phyloP scores from a whole-genome alignment of 2,797 vertebrate genomes.

The Mionectes olivaceus region DNA sequence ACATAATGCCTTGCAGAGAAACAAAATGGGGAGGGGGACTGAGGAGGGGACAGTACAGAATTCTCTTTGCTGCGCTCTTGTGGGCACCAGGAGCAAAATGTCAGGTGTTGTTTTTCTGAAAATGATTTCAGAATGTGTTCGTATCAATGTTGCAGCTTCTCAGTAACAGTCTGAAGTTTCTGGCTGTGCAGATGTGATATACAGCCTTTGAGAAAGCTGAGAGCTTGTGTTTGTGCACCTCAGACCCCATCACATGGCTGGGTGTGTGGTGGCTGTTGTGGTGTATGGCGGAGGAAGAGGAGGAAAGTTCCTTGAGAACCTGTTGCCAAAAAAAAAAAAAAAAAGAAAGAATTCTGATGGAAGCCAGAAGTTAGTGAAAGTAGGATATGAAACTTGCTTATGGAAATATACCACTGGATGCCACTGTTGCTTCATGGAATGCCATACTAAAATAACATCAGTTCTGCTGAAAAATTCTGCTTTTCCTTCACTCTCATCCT shows the following conservation, averaged over 20 bases:
- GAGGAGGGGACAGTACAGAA: neutral
- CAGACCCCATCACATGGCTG: neutral
- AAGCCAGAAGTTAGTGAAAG: neutral
- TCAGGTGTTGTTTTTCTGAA: neutral
- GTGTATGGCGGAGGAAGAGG: neutral
- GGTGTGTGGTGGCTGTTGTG: neutral
- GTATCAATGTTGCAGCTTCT: neutral
- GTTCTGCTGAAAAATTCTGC: slow-evolving; percentile 7
- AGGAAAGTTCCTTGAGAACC: neutral
- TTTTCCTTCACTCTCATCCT: slow-evolving; percentile 29
- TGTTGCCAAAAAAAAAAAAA: neutral
- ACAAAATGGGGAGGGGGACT: neutral
- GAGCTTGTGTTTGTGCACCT: neutral
- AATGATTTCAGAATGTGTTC: neutral
- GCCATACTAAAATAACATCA: neutral
- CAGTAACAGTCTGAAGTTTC: neutral
- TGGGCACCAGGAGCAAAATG: neutral
- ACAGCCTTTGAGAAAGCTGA: neutral
- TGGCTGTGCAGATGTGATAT: neutral
- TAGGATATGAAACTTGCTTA: neutral
- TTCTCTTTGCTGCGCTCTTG: slow-evolving; percentile 32
- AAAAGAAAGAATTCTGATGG: no score
- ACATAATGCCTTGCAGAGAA: neutral
- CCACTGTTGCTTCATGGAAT: slow-evolving; percentile 73
- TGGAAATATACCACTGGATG: slow-evolving; percentile 72